Base-by-base conservation (phyloP, 2,888 invertebrate genomes). In the Ichneumoninae sp. region DNA sequence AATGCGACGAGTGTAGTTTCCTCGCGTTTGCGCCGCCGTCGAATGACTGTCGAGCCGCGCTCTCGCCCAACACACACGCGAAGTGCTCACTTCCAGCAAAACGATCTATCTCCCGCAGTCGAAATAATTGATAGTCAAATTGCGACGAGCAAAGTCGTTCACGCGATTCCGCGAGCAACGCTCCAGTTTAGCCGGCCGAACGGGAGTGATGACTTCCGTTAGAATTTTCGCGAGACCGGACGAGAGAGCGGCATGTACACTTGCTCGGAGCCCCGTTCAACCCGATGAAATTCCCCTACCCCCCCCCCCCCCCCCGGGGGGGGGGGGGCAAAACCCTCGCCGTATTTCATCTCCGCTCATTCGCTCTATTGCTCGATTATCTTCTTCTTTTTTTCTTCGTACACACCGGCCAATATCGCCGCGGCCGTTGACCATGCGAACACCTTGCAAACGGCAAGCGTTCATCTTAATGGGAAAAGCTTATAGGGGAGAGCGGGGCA, bases 81-180 rank as follows among this genome's bases (percentile, higher is more conserved):
- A n/a, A 22, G 40, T 40, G 40, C 40, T 0, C 40, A 40, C 40
- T 40, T 40, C 40, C 40, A 40, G 40, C 1, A 10, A 10, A 40
- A 40, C 40, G 40, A 40, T 40, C 40, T 19, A n/a, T 50, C 33
- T 60, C 26, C 47, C 5, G 44, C 26, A 22, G 30, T 62, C 10
- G 60, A 36, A 52, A 66, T 76, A 76, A 76, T 76, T 76, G 54
- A 76, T 66, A 52, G 65, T 26, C 65, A 47, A 72, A 72, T 72
- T 72, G 72, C 62, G 33, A 62, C 62, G 4, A 62, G 26, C 22
- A 22, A 36, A 26, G 44, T 72, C 40, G 72, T 47, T 74, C 47
- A 26, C 26, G 47, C 44, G 74, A 74, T 65, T 65, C 50, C 19
- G 33, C 75, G 30, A 71, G 26, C 60, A 40, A 47, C 44, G 60